Percentiles rank a stretch among this genome's conserved stretches.
Conservation (phyloP, 2,888 invertebrate species). For the Andrena flavipes region DNA sequence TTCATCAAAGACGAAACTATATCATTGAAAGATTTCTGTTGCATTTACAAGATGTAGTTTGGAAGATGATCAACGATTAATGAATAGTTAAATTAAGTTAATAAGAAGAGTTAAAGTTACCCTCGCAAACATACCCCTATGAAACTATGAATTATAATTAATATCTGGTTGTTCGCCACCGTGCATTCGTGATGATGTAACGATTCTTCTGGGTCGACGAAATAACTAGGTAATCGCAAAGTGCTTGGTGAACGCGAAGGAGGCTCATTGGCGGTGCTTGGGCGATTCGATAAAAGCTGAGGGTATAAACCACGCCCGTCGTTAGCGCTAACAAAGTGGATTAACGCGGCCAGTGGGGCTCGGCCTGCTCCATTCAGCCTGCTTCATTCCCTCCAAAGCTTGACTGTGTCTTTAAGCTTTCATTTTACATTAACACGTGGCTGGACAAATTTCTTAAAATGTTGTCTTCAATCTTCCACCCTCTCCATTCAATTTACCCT, state of each 20-base stretch:
- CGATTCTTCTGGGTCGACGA: background rate
- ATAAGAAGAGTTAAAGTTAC: too few species aligned
- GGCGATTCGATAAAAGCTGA: constrained; percentile 67
- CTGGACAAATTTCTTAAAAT: constrained; percentile 24
- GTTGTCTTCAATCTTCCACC: constrained; percentile 29
- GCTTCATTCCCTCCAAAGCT: constrained; percentile 19
- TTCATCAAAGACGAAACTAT: too few species aligned
- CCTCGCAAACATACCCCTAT: background rate
- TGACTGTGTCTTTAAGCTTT: background rate
- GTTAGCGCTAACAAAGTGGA: constrained; percentile 75
- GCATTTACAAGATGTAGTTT: too few species aligned
- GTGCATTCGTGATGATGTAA: background rate
- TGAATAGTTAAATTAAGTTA: too few species aligned
- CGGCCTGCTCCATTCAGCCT: constrained; percentile 23
- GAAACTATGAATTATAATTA: background rate
- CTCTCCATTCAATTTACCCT: constrained; percentile 2
- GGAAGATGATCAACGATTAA: too few species aligned
- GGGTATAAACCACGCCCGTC: constrained; percentile 67
- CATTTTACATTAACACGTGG: background rate
- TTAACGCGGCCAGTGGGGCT: constrained; percentile 59
- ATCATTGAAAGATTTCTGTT: too few species aligned
- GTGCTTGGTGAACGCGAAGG: constrained; percentile 44
- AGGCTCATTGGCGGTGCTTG: constrained; percentile 51
- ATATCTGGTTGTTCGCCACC: background rate
- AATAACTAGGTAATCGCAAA: constrained; percentile 51